Percentiles rank a stretch among this genome's conserved stretches.
Conservation (phyloP, 2,888 invertebrate genomes). For the Cistogaster globosa region DNA sequence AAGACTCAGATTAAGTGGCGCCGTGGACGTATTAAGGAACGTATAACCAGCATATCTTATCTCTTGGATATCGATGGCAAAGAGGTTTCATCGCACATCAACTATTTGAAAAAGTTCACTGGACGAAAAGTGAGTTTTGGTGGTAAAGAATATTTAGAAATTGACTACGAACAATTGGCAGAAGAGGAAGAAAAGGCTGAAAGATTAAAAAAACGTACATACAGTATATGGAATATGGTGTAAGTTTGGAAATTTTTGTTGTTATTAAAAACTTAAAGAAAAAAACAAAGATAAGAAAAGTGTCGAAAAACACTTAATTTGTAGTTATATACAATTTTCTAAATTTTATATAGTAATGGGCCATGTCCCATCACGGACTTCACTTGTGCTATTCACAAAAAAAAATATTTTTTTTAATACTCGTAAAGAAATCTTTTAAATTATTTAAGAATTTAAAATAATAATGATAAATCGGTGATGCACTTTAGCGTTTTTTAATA, state of each 20-base stretch:
- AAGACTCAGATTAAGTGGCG: slow-evolving; percentile 82
- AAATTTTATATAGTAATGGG: background rate
- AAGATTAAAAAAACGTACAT: slow-evolving; percentile 76
- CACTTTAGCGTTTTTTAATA: no score
- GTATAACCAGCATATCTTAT: slow-evolving; percentile 82
- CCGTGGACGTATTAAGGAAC: slow-evolving; percentile 79
- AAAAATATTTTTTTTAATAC: no score
- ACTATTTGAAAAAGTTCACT: slow-evolving; percentile 81
- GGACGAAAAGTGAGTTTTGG: slow-evolving; percentile 81
- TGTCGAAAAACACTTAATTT: background rate
- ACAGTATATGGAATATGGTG: slow-evolving; percentile 83
- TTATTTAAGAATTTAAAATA: no score
- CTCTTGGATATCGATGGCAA: slow-evolving; percentile 81
- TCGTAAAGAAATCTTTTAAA: no score
- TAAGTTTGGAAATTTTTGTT: slow-evolving; percentile 60
- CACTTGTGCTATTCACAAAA: no score
- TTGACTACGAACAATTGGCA: slow-evolving; percentile 82
- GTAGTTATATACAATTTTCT: background rate
- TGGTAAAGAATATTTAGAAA: slow-evolving; percentile 82
- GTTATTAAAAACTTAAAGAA: background rate
- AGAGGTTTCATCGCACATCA: slow-evolving; percentile 81
- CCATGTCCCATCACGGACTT: no score
- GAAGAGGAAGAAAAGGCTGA: slow-evolving; percentile 77
- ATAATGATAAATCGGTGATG: no score
- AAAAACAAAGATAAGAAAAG: background rate